Conservation (phyloP, 2,797 vertebrate genomes). For the Neoniphon sammara region DNA sequence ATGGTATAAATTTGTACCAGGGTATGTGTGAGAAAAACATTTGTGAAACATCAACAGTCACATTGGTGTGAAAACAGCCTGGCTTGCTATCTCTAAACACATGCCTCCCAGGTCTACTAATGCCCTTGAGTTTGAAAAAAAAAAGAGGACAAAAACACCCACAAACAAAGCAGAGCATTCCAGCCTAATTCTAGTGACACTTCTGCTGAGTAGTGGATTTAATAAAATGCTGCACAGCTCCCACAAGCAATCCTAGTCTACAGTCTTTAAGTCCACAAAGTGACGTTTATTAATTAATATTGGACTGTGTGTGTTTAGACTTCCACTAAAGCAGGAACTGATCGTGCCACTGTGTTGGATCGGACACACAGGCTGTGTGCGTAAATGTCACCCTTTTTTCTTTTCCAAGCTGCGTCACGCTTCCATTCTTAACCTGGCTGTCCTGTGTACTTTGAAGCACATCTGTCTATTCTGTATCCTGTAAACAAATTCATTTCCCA, state of each 20-base stretch:
- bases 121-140: slow-evolving; percentile 17
- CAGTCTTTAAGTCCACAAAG: slow-evolving; percentile 1
- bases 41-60: slow-evolving; percentile 8
- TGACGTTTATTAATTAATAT: slow-evolving; percentile 37
- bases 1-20: slow-evolving; percentile 20
- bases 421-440: slow-evolving; percentile 55
- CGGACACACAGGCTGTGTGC: slow-evolving; percentile 44
- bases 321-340: slow-evolving; percentile 33
- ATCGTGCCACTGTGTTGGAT: slow-evolving; percentile 37
- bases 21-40: slow-evolving; percentile 23
- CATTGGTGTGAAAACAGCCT: slow-evolving; percentile 12
- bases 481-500: slow-evolving; percentile 74
- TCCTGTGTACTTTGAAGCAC: slow-evolving; percentile 58
- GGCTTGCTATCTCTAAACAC: neutral
- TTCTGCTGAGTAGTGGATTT: slow-evolving; percentile 42
- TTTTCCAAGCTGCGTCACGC: slow-evolving; percentile 46
- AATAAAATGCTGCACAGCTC: slow-evolving; percentile 38
- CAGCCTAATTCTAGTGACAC: slow-evolving; percentile 10
- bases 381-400: slow-evolving; percentile 52
- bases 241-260: slow-evolving; percentile 19
- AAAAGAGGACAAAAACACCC: no score
- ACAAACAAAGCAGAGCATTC: neutral
- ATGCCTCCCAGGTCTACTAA: neutral
- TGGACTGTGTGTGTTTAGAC: slow-evolving; percentile 12
- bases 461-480: slow-evolving; percentile 67